Evolutionary conservation across 1,140 invertebrate genomes (phyloP), one percentile per base, ranked within the genome.

Genomic region (Pseudomyrmex sp.): DNA sequence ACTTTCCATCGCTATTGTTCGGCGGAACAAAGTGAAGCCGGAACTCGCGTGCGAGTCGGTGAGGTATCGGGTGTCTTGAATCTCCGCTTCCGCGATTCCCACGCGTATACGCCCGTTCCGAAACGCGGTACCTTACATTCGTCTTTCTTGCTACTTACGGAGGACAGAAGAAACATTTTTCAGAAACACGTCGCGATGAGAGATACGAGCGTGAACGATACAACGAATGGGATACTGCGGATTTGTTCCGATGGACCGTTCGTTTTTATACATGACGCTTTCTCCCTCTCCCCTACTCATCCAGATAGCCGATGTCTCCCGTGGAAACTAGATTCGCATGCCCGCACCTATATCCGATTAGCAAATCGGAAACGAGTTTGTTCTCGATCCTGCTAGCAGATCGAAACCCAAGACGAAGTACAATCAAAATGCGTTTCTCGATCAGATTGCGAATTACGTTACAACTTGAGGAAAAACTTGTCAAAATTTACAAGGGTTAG

Each of bases 191-290:
- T 23, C 46, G 66, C 61, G 59, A 59, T 72, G n/a, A 82, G 46
- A 65, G 56, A 82, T 75, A 70, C 26, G 54, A 87, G 80, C 74
- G 50, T 85, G 58, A 50, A 66, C 69, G 68, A 15, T 73, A 74
- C 44, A 77, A 83, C 77, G 61, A 76, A 92, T 90, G 79, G 35
- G 69, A 89, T 87, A 93, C 93, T 93, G 86, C 70, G 83, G 69
- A 85, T 88, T 70, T 68, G 56, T 68, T 87, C 77, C 84, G 83
- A 87, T 93, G 84, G 83, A 88, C 84, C 90, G 83, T 88, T 89
- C 91, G 90, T 91, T 93, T 91, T 93, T 93, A 93, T 93, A 93
- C 86, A 48, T 88, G 76, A 85, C 85, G 88, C 90, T 93, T 93
- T 92, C 93, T 93, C 92, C 90, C 92, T 89, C 90, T 88, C 85